Conservation (phyloP, 2,113 vertebrate species). For the Gymnorhina tibicen region DNA sequence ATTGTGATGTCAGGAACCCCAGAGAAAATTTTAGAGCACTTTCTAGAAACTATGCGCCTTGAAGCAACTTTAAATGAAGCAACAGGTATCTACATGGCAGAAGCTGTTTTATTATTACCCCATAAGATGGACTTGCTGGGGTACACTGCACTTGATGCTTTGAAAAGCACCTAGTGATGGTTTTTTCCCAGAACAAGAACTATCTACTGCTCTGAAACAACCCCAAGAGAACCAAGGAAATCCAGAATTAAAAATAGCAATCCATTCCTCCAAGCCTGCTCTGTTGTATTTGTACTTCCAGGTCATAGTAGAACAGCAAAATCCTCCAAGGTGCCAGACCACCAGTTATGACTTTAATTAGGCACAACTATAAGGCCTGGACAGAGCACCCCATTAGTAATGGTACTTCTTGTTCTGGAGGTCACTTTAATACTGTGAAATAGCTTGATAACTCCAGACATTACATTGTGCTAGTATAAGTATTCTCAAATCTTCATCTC, state of each 20-base stretch:
- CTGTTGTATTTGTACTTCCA: neutral
- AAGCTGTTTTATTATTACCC: neutral
- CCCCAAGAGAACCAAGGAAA: neutral
- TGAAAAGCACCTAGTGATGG: neutral
- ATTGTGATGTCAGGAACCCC: conserved; percentile 97
- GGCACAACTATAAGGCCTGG: neutral
- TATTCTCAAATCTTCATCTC: neutral
- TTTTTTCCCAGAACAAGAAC: neutral
- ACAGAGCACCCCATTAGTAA: neutral
- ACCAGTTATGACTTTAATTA: neutral
- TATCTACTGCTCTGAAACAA: neutral
- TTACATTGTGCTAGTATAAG: neutral
- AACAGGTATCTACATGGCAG: conserved; percentile 65
- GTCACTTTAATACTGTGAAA: neutral
- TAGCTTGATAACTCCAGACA: neutral
- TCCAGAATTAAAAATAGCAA: neutral
- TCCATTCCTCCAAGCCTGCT: neutral
- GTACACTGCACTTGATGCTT: neutral
- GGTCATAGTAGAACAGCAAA: neutral
- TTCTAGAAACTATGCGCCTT: conserved; percentile 93
- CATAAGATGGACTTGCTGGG: neutral
- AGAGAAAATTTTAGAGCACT: conserved; percentile 98
- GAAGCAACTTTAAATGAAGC: conserved; percentile 87
- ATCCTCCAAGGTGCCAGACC: neutral
- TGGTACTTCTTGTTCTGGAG: neutral